Evolutionary conservation across 2,888 invertebrate genomes (phyloP).

Genomic region (Meloe dianella): DNA sequence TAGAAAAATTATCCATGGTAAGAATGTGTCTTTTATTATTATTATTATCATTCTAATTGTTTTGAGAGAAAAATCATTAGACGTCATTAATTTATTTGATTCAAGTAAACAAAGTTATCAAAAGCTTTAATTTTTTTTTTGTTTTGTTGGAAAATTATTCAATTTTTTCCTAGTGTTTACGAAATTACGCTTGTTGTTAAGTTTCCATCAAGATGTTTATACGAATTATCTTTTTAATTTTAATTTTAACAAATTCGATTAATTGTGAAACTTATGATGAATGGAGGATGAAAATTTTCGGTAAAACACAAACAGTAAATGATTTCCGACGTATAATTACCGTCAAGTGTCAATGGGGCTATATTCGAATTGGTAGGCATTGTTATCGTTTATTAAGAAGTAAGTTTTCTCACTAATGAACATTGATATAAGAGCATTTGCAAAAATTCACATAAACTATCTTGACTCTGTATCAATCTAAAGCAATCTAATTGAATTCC

Average conservation of each 20-base stretch:
- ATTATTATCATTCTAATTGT: neutral
- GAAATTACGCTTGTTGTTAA: neutral
- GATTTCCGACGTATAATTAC: conserved; percentile 11
- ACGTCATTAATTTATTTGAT: neutral
- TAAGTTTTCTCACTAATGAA: no score
- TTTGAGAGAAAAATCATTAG: neutral
- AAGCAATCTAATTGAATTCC: no score
- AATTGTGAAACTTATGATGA: conserved; percentile 6
- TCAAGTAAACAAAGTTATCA: conserved; percentile 14
- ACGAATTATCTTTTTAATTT: conserved; percentile 1
- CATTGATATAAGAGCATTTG: no score
- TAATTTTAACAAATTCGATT: neutral
- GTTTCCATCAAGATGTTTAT: conserved; percentile 7
- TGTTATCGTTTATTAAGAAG: conserved; percentile 18
- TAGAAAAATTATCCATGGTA: neutral
- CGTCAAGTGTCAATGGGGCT: conserved; percentile 23
- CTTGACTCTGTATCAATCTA: neutral
- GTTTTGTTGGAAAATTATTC: neutral
- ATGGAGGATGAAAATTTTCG: conserved; percentile 7
- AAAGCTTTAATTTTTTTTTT: neutral
- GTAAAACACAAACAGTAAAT: neutral
- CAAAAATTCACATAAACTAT: no score
- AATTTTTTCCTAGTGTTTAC: neutral
- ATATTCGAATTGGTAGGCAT: conserved; percentile 20
- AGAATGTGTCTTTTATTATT: neutral